Conservation (phyloP, 2,888 invertebrate species). For the Operophtera brumata region DNA sequence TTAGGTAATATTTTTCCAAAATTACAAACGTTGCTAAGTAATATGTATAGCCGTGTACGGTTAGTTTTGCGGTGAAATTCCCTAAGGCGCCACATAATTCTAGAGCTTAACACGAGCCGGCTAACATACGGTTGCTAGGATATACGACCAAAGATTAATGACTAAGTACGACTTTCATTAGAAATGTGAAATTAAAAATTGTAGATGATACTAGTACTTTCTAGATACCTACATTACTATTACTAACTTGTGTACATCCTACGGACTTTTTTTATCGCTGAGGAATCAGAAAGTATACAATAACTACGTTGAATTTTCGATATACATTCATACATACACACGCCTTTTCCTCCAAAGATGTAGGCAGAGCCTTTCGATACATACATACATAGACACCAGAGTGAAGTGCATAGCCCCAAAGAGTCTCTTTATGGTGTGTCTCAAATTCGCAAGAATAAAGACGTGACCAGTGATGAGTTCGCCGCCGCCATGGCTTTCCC, state of each 20-base stretch:
- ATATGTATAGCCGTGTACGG: slow-evolving; percentile 27
- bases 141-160: slow-evolving; percentile 38
- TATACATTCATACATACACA: no score
- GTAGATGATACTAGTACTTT: neutral
- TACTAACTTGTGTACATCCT: neutral
- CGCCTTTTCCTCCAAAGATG: no score
- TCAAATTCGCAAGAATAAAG: no score
- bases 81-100: slow-evolving; percentile 64
- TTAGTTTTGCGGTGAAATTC: slow-evolving; percentile 51
- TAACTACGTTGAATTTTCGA: no score
- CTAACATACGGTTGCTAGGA: slow-evolving; percentile 56
- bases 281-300: no score
- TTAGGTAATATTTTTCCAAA: neutral
- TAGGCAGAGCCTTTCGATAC: no score
- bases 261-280: no score
- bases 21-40: neutral
- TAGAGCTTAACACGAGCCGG: slow-evolving; percentile 57
- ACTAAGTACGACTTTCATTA: slow-evolving; percentile 37
- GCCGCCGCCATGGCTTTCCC: no score
- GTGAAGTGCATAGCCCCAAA: no score
- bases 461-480: no score
- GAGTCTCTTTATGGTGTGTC: no score
- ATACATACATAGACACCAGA: no score
- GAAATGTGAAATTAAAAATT: slow-evolving; percentile 19
- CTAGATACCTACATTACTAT: neutral